Conservation (phyloP, 1,140 invertebrate genomes). For the Drosophila bocki region DNA sequence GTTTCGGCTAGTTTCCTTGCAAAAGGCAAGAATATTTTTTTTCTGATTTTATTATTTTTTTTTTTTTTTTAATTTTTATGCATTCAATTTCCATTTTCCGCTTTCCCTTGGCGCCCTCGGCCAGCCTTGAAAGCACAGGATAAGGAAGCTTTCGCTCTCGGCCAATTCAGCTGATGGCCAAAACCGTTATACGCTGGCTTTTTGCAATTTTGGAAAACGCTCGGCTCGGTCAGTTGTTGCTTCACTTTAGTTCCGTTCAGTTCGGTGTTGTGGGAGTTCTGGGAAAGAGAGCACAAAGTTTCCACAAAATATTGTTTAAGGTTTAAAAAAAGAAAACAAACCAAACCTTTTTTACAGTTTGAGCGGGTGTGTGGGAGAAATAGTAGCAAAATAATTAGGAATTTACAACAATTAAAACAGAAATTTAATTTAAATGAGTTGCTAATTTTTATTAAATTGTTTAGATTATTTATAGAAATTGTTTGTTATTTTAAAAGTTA, state of each 20-base stretch:
- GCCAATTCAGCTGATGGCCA: constrained; percentile 15
- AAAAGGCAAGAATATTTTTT: not conserved
- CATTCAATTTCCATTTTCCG: constrained; percentile 4
- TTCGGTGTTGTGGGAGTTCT: constrained; percentile 30
- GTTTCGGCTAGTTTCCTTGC: constrained; percentile 18
- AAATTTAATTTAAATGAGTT: not conserved
- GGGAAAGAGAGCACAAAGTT: not conserved
- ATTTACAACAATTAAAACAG: not conserved
- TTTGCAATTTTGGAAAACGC: constrained; percentile 50
- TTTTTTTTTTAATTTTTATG: not conserved
- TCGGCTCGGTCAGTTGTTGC: constrained; percentile 72
- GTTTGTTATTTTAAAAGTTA: no score
- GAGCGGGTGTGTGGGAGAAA: constrained; percentile 4
- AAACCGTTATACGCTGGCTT: constrained; percentile 51
- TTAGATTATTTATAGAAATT: not conserved
- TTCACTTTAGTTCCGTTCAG: constrained; percentile 75
- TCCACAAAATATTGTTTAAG: constrained; percentile 15
- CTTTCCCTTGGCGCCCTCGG: not conserved
- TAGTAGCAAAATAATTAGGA: not conserved
- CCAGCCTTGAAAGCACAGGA: constrained; percentile 47
- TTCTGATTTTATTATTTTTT: not conserved
- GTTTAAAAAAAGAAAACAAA: not conserved
- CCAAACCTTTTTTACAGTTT: no score
- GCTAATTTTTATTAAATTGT: no score
- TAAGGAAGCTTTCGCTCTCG: constrained; percentile 11